Conservation (phyloP, 2,113 vertebrate genomes). For the Galeopterus variegatus region DNA sequence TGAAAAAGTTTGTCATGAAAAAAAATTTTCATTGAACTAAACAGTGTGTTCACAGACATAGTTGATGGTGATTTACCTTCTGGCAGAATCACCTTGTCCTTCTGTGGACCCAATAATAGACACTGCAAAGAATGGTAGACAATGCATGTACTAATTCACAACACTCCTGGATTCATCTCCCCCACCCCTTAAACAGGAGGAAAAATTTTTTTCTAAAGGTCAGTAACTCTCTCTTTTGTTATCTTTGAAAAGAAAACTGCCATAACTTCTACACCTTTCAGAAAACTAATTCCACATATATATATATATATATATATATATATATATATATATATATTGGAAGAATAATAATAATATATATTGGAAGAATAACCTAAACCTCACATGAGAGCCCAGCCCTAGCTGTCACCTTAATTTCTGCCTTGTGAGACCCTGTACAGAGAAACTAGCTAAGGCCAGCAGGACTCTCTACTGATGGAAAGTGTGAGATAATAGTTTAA, state of each 20-base stretch:
- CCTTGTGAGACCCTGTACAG: neutral
- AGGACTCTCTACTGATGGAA: neutral
- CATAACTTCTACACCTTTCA: neutral
- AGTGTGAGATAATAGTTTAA: neutral
- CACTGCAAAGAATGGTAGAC: neutral
- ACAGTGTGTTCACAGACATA: neutral
- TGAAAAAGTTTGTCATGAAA: neutral
- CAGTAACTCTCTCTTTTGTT: neutral
- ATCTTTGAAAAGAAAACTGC: neutral
- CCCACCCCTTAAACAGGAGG: neutral
- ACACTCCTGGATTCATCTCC: neutral
- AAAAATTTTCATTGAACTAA: neutral
- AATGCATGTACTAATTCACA: neutral
- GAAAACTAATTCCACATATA: neutral
- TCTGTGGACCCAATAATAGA: neutral
- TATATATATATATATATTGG: too few species aligned
- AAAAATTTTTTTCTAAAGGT: neutral
- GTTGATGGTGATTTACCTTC: neutral
- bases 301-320: too few species aligned
- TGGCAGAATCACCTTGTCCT: neutral
- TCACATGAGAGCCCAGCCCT: neutral
- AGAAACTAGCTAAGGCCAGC: accelerated
- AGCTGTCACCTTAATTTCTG: neutral
- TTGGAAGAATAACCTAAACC: neutral
- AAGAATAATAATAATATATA: too few species aligned